Conservation (phyloP, 2,113 vertebrate genomes). For the Macquaria australasica region DNA sequence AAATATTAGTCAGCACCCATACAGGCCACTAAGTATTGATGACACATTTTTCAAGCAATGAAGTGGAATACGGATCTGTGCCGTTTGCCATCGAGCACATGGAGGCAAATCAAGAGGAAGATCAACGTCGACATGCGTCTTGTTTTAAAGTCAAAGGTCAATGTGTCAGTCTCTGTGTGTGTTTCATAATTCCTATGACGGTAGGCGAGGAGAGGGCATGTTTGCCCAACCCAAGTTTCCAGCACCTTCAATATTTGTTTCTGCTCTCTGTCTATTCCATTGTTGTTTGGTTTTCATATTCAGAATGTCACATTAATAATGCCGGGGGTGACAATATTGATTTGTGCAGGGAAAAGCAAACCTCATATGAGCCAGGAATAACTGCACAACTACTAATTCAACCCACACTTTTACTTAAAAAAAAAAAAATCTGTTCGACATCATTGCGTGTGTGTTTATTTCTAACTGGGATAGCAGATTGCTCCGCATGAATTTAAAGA, state of each 20-base stretch:
- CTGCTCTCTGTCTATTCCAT: constrained; percentile 1
- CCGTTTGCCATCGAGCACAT: background rate
- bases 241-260: background rate
- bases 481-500: background rate
- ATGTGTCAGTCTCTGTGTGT: background rate
- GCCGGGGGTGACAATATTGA: constrained; percentile 2
- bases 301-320: constrained; percentile 35
- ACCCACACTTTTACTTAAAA: background rate
- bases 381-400: background rate
- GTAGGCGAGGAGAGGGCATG: background rate
- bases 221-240: constrained; percentile 5
- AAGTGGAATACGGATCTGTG: constrained; percentile 11
- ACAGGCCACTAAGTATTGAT: background rate
- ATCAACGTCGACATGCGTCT: constrained; percentile 24
- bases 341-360: constrained; percentile 16
- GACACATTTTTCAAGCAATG: background rate
- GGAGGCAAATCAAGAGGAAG: background rate
- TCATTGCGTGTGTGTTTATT: background rate
- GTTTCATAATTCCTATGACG: background rate
- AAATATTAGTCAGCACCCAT: background rate
- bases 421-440: background rate
- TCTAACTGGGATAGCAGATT: background rate
- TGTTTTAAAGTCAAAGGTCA: constrained; percentile 11
- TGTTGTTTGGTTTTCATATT: constrained; percentile 38
- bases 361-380: background rate